Evolutionary conservation across 1,140 invertebrate species (phyloP).

Genomic region (Aphis craccivora): DNA sequence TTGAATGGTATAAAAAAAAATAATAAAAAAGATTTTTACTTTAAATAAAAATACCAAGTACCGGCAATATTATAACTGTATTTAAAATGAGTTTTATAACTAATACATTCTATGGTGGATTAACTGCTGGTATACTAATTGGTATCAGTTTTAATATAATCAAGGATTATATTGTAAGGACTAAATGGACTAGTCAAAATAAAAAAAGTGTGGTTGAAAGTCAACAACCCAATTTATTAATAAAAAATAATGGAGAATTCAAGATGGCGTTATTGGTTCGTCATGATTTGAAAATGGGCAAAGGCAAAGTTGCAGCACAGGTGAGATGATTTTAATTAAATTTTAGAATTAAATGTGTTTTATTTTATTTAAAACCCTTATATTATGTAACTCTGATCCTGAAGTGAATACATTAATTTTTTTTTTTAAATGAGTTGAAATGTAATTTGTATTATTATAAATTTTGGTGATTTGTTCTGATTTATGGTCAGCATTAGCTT

Average conservation of each 20-base stretch:
- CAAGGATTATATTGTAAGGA: not conserved
- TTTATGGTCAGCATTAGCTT: not conserved
- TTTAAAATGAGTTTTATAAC: not conserved
- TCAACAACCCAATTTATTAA: not conserved
- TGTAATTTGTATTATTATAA: no score
- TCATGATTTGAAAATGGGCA: conserved; percentile 91
- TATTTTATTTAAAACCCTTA: not conserved
- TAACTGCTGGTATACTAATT: not conserved
- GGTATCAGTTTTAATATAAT: not conserved
- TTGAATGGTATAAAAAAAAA: no score
- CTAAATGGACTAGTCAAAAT: not conserved
- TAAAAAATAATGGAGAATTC: not conserved
- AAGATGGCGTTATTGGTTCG: conserved; percentile 86
- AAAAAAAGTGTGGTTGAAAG: not conserved
- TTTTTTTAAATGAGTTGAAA: no score
- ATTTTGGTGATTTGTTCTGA: no score
- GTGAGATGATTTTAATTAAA: not conserved
- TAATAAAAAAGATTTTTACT: not conserved
- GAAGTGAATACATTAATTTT: no score
- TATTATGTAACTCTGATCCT: no score
- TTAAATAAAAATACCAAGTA: not conserved
- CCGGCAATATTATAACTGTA: not conserved
- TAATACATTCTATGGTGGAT: not conserved
- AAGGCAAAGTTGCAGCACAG: conserved; percentile 91
- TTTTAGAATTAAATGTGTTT: not conserved